Evolutionary conservation across 2,888 invertebrate species (phyloP).

Genomic region (Conchocele bisecta): DNA sequence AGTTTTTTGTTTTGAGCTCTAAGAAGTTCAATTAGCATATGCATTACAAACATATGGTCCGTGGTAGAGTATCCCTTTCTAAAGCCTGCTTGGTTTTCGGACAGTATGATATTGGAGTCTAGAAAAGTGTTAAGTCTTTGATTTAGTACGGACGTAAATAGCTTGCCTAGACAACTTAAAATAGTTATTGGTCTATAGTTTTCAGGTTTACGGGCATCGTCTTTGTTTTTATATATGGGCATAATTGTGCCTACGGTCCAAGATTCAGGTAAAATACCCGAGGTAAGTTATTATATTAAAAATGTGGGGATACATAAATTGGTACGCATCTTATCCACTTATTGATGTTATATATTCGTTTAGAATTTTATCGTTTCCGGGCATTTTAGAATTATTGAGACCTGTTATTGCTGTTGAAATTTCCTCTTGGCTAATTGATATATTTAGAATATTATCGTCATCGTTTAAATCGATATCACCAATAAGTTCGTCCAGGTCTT

Average conservation of each 20-base stretch:
- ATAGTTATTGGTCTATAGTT: slow-evolving; percentile 47
- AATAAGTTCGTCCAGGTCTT: not conserved
- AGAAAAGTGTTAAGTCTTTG: slow-evolving; percentile 34
- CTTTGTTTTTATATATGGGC: slow-evolving; percentile 40
- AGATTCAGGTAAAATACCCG: slow-evolving; percentile 18
- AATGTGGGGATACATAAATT: slow-evolving; percentile 1
- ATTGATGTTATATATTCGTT: slow-evolving; percentile 26
- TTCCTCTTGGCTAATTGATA: not conserved
- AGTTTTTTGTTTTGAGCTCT: slow-evolving; percentile 13
- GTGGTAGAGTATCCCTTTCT: slow-evolving; percentile 25
- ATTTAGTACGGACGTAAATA: slow-evolving; percentile 38
- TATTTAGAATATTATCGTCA: not conserved
- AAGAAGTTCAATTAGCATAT: slow-evolving; percentile 13
- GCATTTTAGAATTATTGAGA: slow-evolving; percentile 8
- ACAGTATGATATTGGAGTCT: slow-evolving; percentile 15
- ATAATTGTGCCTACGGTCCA: slow-evolving; percentile 26
- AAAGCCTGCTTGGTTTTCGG: slow-evolving; percentile 37
- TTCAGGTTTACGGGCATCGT: not conserved
- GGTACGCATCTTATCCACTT: not conserved
- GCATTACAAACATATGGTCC: slow-evolving; percentile 38
- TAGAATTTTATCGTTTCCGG: slow-evolving; percentile 7
- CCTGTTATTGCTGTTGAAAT: slow-evolving; percentile 20
- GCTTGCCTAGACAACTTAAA: slow-evolving; percentile 38
- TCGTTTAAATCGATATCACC: not conserved
- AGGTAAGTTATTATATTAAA: slow-evolving; percentile 33